Base-by-base conservation (phyloP, 2,888 invertebrate genomes). In the Sinopyrophorus schimmeli region DNA sequence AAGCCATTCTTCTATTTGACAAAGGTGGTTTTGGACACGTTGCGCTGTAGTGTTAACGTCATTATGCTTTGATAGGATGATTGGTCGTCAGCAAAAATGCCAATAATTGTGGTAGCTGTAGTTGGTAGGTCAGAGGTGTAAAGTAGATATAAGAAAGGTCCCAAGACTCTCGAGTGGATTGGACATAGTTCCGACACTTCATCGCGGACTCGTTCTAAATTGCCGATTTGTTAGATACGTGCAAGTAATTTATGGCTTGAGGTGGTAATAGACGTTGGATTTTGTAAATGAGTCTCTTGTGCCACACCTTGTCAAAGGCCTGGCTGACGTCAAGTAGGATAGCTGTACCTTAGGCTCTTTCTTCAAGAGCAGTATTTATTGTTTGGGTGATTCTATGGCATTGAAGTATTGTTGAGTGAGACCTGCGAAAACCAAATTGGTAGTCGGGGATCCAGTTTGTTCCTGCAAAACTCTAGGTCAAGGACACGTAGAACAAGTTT, bases 281-380 rank as follows among this genome's bases (percentile, higher is more conserved):
- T 28, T 28, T 28, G 7, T 14, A 11, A 3, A 28, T 3, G 11
- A 14, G 28, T 3, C 28, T 14, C 10, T 28, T 28, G 3, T 28
- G 28, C 28, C 28, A 28, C 5, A 28, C 10, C 5, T 28, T 28
- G 12, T 28, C 28, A 14, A 28, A 28, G 4, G 28, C 28, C 28
- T 14, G 28, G 14, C 28, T 28, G 7, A 28, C 7, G 12, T 28
- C 28, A 3, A 10, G 7, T 6, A 6, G 21, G 21, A 5, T 5
- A 5, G 21, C 21, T 5, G 5, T 7, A 7, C n/a, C n/a, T n/a
- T n/a, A n/a, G n/a, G n/a, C 21, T 5, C 10, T 24, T 7, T n/a
- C 24, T 24, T 24, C 24, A 9, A 7, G 24, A 24, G 24, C 24
- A 24, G 24, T 24, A n/a, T 24, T 24, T 24, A 24, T 24, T 24